Evolutionary conservation across 2,113 vertebrate genomes (phyloP), one percentile per base, ranked within the genome.

Genomic region (Chunga burmeisteri): DNA sequence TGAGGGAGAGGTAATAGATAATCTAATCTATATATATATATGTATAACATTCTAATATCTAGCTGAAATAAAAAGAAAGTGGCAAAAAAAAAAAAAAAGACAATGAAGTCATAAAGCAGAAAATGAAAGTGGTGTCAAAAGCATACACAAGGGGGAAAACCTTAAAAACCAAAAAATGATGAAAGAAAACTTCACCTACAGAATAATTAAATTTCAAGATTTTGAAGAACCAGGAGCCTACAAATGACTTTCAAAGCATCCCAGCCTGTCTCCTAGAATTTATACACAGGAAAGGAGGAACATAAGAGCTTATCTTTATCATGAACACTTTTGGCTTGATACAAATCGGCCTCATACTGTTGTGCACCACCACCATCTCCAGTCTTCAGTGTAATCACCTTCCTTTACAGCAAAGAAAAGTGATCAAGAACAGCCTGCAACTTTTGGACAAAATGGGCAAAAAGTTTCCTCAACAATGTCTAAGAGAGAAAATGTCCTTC

Each of bases 91-190:
- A 68, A 86, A 52, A 87, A 72, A 40, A 40, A 34, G 38, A 83
- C 68, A 88, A 47, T 96, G 96, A 97, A 88, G 95, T 93, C 94
- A 94, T 72, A 92, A 94, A 81, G 91, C 77, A 91, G 95, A 96
- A 97, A 97, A 90, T 96, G 97, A 97, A 97, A 97, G 88, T 96
- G 75, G 36, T 92, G 68, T 88, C 73, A 90, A 81, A 86, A 92
- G 56, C 68, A 70, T 56, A 52, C 78, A 89, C 44, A 73, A 93
- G 86, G 95, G 96, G 93, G 40, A 95, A 96, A 95, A 96, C 95
- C 97, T 94, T 94, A 61, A 93, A 95, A 96, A 94, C 91, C 87
- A 97, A 92, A 84, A 88, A 93, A 79, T 91, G 94, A 97, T 96
- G 96, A 96, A 95, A 81, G 70, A 88, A 93, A 96, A 94, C 89